These are phyloP conservation scores for Teleopsis dalmanni DNA, from an alignment of 1,140 invertebrate genomes.

Conservation along the genomic window DNA sequence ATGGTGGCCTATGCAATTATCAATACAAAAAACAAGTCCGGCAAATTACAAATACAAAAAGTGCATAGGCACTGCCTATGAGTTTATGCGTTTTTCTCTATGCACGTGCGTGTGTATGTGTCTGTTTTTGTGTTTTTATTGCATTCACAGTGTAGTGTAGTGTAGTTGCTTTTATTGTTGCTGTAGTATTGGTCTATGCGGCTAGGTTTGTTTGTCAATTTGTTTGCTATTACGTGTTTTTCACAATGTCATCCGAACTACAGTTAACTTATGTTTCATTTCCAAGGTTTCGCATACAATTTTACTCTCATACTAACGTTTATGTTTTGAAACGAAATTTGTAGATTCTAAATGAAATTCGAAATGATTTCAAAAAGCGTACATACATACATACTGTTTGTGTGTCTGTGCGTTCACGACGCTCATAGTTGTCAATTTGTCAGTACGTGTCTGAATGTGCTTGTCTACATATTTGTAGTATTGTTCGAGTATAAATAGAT, in stretches of 20 bases:
- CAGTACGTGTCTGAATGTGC: too few species aligned
- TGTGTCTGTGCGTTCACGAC: too few species aligned
- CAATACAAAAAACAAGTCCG: too few species aligned
- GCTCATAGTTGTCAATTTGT: too few species aligned
- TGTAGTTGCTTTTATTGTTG: slow-evolving; percentile 4
- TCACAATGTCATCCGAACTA: slow-evolving; percentile 14
- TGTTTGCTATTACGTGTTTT: slow-evolving; percentile 13
- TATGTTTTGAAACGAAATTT: background rate
- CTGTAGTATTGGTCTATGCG: too few species aligned
- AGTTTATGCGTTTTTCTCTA: background rate
- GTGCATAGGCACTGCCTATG: too few species aligned
- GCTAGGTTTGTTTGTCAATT: too few species aligned
- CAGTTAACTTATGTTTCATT: slow-evolving; percentile 15
- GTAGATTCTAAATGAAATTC: background rate
- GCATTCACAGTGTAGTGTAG: background rate
- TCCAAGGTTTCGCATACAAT: slow-evolving; percentile 10
- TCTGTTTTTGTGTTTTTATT: background rate
- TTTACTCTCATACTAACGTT: background rate
- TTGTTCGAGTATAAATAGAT: too few species aligned
- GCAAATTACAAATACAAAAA: too few species aligned
- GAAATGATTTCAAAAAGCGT: background rate
- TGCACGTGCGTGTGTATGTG: too few species aligned
- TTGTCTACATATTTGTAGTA: too few species aligned
- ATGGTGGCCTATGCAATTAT: too few species aligned
- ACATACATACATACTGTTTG: background rate